Percentiles rank a stretch among this genome's conserved stretches.
phyloP scores from a whole-genome alignment of 2,113 vertebrate species.

The Lasiurus borealis region DNA sequence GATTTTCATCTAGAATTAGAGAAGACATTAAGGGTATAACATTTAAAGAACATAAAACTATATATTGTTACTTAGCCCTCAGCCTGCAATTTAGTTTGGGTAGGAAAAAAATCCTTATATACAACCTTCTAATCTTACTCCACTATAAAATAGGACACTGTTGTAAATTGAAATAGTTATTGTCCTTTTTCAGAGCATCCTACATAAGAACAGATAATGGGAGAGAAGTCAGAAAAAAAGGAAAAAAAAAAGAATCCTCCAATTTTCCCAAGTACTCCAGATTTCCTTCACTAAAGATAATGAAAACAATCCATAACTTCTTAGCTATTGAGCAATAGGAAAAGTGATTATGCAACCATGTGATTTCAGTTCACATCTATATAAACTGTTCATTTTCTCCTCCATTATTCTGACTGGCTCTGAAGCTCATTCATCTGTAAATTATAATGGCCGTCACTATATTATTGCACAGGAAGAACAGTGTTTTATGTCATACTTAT shows the following conservation, averaged over 20 bases:
- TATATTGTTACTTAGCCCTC: fast-evolving
- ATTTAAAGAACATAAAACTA: not conserved
- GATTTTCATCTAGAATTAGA: conserved; percentile 38
- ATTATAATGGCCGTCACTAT: conserved; percentile 60
- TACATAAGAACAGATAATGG: not conserved
- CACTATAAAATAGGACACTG: not conserved
- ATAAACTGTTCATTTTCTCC: conserved; percentile 64
- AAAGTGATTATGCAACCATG: conserved; percentile 73
- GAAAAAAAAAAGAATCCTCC: not conserved
- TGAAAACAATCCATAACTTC: not conserved
- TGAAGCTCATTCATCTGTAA: conserved; percentile 76
- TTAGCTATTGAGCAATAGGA: conserved; percentile 17
- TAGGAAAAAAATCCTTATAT: not conserved
- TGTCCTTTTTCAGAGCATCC: not conserved
- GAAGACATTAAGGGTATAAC: not conserved
- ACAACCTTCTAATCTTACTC: not conserved
- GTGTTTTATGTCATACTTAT: conserved; percentile 30
- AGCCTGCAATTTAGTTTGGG: not conserved
- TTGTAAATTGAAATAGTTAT: not conserved
- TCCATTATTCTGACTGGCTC: conserved; percentile 69
- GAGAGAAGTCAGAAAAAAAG: not conserved
- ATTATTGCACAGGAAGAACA: conserved; percentile 60
- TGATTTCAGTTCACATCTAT: conserved; percentile 66
- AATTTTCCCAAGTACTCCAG: not conserved
- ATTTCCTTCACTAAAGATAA: not conserved